Percentiles rank a stretch among this genome's conserved stretches.
These are phyloP conservation scores for Drosophila pseudoobscura DNA, from an alignment of 1,140 invertebrate genomes.

Conservation along the genomic window DNA sequence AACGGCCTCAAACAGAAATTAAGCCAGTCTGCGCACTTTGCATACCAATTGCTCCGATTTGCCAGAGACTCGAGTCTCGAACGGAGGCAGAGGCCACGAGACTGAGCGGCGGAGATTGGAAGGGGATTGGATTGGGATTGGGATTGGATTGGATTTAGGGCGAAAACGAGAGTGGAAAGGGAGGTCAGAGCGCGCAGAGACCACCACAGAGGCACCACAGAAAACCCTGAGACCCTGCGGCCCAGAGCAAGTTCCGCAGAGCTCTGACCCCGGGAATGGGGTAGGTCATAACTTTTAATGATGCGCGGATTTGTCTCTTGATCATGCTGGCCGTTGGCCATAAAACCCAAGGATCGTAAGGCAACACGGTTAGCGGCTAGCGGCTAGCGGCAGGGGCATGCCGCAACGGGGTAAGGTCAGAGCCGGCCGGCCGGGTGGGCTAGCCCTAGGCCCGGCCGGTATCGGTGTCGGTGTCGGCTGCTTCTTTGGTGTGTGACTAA, in stretches of 20 bases:
- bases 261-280: conserved; percentile 11
- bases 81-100: conserved; percentile 17
- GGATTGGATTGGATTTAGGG: too few species aligned
- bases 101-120: too few species aligned
- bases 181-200: too few species aligned
- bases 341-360: conserved; percentile 28
- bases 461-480: conserved; percentile 6
- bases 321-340: conserved; percentile 47
- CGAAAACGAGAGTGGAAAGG: too few species aligned
- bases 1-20: conserved; percentile 66
- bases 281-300: conserved; percentile 59
- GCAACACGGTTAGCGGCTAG: background rate
- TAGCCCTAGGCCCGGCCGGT: background rate
- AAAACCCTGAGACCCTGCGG: background rate
- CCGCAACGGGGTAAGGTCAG: conserved; percentile 25
- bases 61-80: conserved; percentile 4
- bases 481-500: conserved; percentile 43
- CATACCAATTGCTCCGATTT: conserved; percentile 63
- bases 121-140: too few species aligned
- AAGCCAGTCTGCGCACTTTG: conserved; percentile 75
- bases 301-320: conserved; percentile 56
- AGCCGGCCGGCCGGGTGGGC: conserved; percentile 8
- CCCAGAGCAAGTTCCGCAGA: conserved; percentile 30
- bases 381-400: too few species aligned
- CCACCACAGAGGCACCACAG: background rate